Evolutionary conservation across 2,797 vertebrate species (phyloP), one percentile per base, ranked within the genome.

Genomic region (Coccyzus lansbergi): DNA sequence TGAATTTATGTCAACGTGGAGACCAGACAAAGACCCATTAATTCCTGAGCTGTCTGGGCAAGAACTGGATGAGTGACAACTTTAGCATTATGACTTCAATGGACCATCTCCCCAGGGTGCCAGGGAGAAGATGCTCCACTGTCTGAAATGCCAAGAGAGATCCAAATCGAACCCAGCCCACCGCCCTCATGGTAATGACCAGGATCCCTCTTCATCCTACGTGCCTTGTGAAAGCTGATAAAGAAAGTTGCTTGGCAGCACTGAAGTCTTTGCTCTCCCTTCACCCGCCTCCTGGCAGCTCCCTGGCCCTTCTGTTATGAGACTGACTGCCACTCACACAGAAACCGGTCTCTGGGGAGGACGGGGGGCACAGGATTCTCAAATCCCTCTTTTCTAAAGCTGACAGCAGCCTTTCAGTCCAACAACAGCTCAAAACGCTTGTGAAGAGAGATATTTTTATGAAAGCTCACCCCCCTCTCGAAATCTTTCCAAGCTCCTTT

Each of bases 401-500:
- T 94, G 96, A 88, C 89, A 95, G 95, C 83, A 94, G 92, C 88
- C 68, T 83, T 96, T 93, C 80, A 90, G 79, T 68, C 95, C 92
- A 84, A 90, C 36, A 92, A 29, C 70, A 86, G 89, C 89, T 93
- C 63, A 29, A 92, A 96, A 70, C 0, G 51, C 87, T 95, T 90
- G 72, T 55, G 48, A 81, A 96, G 59, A 94, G 74, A 95, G 86
- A 94, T 71, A 85, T 95, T 97, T 96, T 96, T 91, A 93, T 88
- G 90, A 92, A 85, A 88, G 92, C 92, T 92, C 80, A 15, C 62
- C 64, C 59, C 86, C 71, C 49, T 25, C 26, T 16, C 17, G 17
- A 96, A 96, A 94, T 95, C 93, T 69, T 94, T 96, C 80, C 93
- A 92, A 95, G 93, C 82, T 94, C 92, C 76, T 96, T 97, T 97